Evolutionary conservation across 2,888 invertebrate genomes (phyloP).

Genomic region (Caenorhabditis drosophilae): DNA sequence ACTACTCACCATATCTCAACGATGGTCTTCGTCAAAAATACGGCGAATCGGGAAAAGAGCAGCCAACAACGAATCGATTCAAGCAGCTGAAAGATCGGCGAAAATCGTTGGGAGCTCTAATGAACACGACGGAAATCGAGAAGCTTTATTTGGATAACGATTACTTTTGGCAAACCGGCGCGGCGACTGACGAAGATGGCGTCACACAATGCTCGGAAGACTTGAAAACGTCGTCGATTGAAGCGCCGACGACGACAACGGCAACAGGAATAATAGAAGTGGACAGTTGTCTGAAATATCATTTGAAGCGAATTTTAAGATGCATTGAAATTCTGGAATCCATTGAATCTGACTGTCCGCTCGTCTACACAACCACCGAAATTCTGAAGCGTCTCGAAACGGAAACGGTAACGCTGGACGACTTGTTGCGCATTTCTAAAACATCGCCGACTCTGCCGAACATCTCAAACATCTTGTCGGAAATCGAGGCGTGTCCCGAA

Average conservation of each 20-base stretch:
- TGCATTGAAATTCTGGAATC: conserved; percentile 45
- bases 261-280: conserved; percentile 59
- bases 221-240: too few relatives aligned
- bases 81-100: conserved; percentile 56
- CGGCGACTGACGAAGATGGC: not conserved
- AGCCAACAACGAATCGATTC: conserved; percentile 48
- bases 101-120: conserved; percentile 58
- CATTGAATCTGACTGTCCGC: conserved; percentile 69
- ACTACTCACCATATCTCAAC: conserved; percentile 55
- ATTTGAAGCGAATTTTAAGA: conserved; percentile 47
- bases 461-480: conserved; percentile 58
- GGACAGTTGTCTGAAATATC: conserved; percentile 62
- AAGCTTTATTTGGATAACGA: conserved; percentile 50
- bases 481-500: conserved; percentile 59
- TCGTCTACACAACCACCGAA: conserved; percentile 72
- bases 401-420: conserved; percentile 72
- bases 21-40: conserved; percentile 30
- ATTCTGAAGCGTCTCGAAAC: conserved; percentile 71
- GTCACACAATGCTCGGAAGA: too few relatives aligned
- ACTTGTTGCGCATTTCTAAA: conserved; percentile 70
- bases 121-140: conserved; percentile 56
- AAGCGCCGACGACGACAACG: conserved; percentile 5
- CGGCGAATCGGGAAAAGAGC: conserved; percentile 25
- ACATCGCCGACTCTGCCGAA: conserved; percentile 61
- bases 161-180: conserved; percentile 42